Evolutionary conservation across 2,888 invertebrate genomes (phyloP), one percentile per base, ranked within the genome.

Genomic region (Patella caerulea): DNA sequence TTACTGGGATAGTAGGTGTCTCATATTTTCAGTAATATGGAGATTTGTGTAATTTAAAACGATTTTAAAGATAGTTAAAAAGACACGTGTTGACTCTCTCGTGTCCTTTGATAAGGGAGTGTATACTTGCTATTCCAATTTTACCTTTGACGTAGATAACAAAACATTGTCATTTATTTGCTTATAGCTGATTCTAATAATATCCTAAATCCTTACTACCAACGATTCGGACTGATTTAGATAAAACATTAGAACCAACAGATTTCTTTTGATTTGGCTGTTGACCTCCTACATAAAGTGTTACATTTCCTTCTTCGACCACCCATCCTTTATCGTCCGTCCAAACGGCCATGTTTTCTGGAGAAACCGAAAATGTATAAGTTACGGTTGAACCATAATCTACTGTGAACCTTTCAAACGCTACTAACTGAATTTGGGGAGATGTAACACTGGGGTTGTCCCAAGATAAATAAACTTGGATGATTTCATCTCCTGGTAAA

Each of bases 381-480:
- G 76, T 73, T 14, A 72, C 59, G 17, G 81, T 79, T 70, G 81
- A 72, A 11, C 83, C 82, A 9, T 74, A 74, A 3, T 55, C 56
- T 4, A 86, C 71, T 12, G 79, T 74, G 56, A 82, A 79, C 11
- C 88, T 80, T 12, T 82, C 81, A 74, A 88, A 86, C 29, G 81
- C 83, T 11, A 85, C 87, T 15, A 89, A 82, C 79, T 89, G 89
- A 53, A 86, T 82, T 54, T 72, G 78, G 0, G 88, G 88, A 59
- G 84, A 86, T 3, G 82, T 72, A 1, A 86, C 85, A 17, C 82
- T 83, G 0, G 84, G 75, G 76, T 85, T 84, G 19, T 79, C 71
- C 89, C 89, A 89, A 2, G 84, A 84, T 29, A 89, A 84, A 75
- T 89, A 89, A 12, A 89, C 84, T 80, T 89, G 86, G 53, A 82